Evolutionary conservation across 2,888 invertebrate genomes (phyloP).

Genomic region (Clanis bilineata): DNA sequence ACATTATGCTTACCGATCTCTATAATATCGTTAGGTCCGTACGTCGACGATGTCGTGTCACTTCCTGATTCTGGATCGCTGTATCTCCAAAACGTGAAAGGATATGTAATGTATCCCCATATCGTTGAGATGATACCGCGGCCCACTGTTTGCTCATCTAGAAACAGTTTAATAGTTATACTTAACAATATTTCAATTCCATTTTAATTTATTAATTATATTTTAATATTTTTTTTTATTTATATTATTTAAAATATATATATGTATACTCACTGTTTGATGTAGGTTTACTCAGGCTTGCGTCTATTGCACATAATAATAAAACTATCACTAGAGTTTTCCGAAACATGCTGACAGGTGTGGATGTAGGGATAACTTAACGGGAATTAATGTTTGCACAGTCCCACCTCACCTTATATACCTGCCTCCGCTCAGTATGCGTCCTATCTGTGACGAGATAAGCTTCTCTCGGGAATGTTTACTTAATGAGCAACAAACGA

Average conservation of each 20-base stretch:
- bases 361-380: constrained; percentile 36
- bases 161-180: too few species aligned
- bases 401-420: constrained; percentile 61
- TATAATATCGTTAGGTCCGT: constrained; percentile 44
- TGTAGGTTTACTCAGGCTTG: constrained; percentile 55
- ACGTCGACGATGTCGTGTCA: constrained; percentile 42
- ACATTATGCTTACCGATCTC: constrained; percentile 61
- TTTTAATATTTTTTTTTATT: not conserved
- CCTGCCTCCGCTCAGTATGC: constrained; percentile 44
- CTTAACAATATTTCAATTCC: not conserved
- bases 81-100: constrained; percentile 69
- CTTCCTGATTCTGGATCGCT: constrained; percentile 37
- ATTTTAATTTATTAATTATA: not conserved
- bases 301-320: constrained; percentile 47
- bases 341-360: constrained; percentile 46
- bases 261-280: constrained; percentile 53
- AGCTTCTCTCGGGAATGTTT: constrained; percentile 72
- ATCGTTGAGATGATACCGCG: constrained; percentile 65
- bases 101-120: constrained; percentile 76
- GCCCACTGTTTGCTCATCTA: constrained; percentile 59
- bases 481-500: constrained; percentile 68
- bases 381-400: constrained; percentile 62
- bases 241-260: not conserved
- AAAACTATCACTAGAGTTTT: constrained; percentile 46
- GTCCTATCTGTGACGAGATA: constrained; percentile 71